Evolutionary conservation across 2,888 invertebrate species (phyloP).

Genomic region (Apoderus coryli): DNA sequence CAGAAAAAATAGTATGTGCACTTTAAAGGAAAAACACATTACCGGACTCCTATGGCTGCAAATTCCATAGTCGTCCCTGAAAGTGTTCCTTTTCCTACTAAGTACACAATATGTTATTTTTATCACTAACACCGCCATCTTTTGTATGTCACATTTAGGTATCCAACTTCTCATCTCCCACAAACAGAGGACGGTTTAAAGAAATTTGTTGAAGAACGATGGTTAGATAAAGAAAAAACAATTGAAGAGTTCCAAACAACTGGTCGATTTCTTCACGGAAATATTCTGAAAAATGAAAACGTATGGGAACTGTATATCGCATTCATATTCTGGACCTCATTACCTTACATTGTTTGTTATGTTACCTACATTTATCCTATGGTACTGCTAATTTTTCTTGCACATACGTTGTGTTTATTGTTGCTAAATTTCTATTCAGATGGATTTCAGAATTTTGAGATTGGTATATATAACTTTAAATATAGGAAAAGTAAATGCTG

Average conservation of each 20-base stretch:
- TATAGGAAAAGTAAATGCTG: too few relatives aligned
- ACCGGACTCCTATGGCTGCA: too few relatives aligned
- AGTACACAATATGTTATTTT: too few relatives aligned
- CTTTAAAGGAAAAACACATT: too few relatives aligned
- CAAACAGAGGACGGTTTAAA: conserved; percentile 40
- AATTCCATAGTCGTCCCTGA: too few relatives aligned
- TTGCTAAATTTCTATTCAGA: conserved; percentile 40
- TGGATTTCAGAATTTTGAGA: conserved; percentile 46
- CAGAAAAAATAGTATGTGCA: too few relatives aligned
- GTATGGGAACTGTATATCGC: conserved; percentile 36
- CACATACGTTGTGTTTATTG: conserved; percentile 39
- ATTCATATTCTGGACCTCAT: conserved; percentile 49
- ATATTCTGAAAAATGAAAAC: conserved; percentile 25
- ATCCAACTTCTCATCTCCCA: conserved; percentile 44
- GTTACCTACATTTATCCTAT: conserved; percentile 32
- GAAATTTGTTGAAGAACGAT: conserved; percentile 48
- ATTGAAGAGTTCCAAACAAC: conserved; percentile 43
- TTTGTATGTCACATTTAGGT: too few relatives aligned
- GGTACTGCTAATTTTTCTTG: conserved; percentile 40
- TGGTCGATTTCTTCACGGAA: conserved; percentile 34
- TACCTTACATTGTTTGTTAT: conserved; percentile 38
- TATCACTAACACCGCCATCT: too few relatives aligned
- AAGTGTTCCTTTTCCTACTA: too few relatives aligned
- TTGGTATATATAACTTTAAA: conserved; percentile 19
- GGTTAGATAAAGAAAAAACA: conserved; percentile 49